Evolutionary conservation across 1,140 invertebrate genomes (phyloP), one percentile per base, ranked within the genome.

Genomic region (Lordiphosa mommai): DNA sequence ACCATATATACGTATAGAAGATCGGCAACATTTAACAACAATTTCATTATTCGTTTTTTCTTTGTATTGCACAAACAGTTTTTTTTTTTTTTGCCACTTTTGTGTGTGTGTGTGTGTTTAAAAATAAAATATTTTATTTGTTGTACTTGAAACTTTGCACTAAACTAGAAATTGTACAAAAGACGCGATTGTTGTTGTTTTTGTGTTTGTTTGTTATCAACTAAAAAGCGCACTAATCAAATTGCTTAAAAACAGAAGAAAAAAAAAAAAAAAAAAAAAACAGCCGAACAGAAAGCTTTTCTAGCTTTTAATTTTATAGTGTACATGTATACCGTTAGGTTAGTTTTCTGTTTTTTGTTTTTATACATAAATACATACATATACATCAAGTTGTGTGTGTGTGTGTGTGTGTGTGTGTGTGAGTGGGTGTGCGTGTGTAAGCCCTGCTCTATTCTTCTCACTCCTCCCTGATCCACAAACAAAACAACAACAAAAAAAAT

Each of bases 161-260:
- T 66, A 66, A 68, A 48, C 59, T 56, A 60, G 57, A 74, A 74
- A 71, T 76, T 70, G 56, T 67, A 76, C 72, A 76, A 74, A 74
- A 74, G 70, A 23, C 20, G 20, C 20, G 71, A 66, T 65, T 66
- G 56, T 44, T 66, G 50, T 55, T 65, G 17, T 33, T 30, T 60
- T 20, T 47, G 7, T 7, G 4, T 37, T 32, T 61, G 16, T 33
- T 36, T 34, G 44, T 51, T 52, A 60, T 37, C 37, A 38, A 51
- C 61, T 64, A 64, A 64, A 53, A 37, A 23, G 20, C 20, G 20
- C 20, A 23, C 20, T 23, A 23, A 23, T 23, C 20, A n/a, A n/a
- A n/a, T n/a, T n/a, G n/a, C 3, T 17, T 17, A 17, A 17, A 17
- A 17, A n/a, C n/a, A n/a, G n/a, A n/a, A n/a, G n/a, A 23, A 4